phyloP scores from a whole-genome alignment of 2,113 vertebrate genomes.

The Crotalus viridis region DNA sequence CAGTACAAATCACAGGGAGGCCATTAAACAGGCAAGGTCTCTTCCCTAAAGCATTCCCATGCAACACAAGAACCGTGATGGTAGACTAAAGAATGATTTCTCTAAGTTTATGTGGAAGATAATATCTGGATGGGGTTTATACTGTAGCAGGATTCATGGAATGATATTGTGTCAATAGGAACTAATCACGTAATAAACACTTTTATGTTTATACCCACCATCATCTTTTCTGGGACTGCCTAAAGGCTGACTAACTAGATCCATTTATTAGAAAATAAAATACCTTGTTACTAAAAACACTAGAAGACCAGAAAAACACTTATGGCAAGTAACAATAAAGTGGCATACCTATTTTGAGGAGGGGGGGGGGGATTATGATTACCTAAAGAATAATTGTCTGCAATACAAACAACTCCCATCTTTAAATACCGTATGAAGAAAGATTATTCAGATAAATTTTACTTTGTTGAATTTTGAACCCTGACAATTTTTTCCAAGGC shows the following conservation, averaged over 20 bases:
- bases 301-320: background rate
- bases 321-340: background rate
- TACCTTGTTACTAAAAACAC: background rate
- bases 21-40: background rate
- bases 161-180: background rate
- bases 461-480: background rate
- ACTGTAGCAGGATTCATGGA: background rate
- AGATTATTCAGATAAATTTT: background rate
- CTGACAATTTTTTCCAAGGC: background rate
- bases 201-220: conserved; percentile 45
- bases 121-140: background rate
- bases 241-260: background rate
- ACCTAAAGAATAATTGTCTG: background rate
- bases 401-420: background rate
- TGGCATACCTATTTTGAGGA: background rate
- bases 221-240: conserved; percentile 19
- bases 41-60: background rate
- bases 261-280: background rate
- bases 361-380: background rate
- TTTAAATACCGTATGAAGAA: background rate
- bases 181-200: background rate
- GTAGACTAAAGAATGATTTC: background rate
- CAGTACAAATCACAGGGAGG: background rate
- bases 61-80: background rate
- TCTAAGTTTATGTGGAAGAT: background rate